Percentiles rank a stretch among this genome's conserved stretches.
Conservation (phyloP, 1,140 invertebrate genomes). For the Coelopa frigida region DNA sequence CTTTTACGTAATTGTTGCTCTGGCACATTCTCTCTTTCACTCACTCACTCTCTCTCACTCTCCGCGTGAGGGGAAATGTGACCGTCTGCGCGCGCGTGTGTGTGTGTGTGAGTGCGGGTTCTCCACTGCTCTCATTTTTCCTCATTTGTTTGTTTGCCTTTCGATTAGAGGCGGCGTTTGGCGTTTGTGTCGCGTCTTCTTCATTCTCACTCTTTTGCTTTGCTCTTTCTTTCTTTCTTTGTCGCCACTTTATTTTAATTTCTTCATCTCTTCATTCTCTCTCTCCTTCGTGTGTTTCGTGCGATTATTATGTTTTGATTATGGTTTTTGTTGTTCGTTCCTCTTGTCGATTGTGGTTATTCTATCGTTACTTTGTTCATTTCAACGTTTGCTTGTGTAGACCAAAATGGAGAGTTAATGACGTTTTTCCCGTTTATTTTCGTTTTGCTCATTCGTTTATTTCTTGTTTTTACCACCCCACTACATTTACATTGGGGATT, state of each 20-base stretch:
- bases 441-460: slow-evolving; percentile 7
- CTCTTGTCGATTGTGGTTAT: slow-evolving; percentile 1
- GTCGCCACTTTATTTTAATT: not conserved
- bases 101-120: not conserved
- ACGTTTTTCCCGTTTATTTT: slow-evolving; percentile 1
- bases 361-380: slow-evolving; percentile 11
- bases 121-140: not conserved
- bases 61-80: no score
- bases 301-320: not conserved
- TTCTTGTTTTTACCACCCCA: slow-evolving; percentile 5
- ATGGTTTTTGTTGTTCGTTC: slow-evolving; percentile 1
- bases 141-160: not conserved
- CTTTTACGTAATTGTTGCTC: no score
- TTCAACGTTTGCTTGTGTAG: slow-evolving; percentile 13
- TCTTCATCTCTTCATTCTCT: not conserved
- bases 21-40: no score
- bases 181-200: slow-evolving; percentile 1
- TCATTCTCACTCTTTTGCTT: slow-evolving; percentile 6
- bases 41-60: no score
- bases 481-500: slow-evolving; percentile 13
- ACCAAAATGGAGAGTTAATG: not conserved
- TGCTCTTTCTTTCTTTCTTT: not conserved
- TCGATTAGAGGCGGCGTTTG: no score
- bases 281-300: not conserved
- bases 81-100: not conserved